phyloP scores from a whole-genome alignment of 2,888 invertebrate species.

The Piscicola geometra region DNA sequence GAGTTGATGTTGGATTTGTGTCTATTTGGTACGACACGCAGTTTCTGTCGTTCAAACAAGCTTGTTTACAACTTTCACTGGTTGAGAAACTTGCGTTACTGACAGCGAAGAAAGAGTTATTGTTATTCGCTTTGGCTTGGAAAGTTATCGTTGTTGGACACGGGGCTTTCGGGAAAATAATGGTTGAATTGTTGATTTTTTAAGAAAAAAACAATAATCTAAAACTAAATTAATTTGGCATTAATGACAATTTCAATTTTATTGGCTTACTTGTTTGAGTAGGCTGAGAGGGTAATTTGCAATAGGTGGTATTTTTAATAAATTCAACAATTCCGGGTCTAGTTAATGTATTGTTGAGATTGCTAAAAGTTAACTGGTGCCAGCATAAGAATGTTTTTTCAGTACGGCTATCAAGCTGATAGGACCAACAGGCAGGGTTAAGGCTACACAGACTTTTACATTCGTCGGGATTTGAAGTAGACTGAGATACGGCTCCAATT shows the following conservation, averaged over 20 bases:
- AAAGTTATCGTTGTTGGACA: not conserved
- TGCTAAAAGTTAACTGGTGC: slow-evolving; percentile 2
- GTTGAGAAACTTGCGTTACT: slow-evolving; percentile 16
- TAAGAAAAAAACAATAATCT: too few species aligned
- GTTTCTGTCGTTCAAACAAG: slow-evolving; percentile 14
- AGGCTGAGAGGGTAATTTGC: not conserved
- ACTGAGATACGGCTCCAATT: not conserved
- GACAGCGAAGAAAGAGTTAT: slow-evolving; percentile 11
- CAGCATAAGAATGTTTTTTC: slow-evolving; percentile 16
- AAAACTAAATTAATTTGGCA: too few species aligned
- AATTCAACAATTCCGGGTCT: slow-evolving; percentile 15
- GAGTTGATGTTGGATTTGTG: not conserved
- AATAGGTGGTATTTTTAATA: slow-evolving; percentile 31
- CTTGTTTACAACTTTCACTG: slow-evolving; percentile 20
- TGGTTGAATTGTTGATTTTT: too few species aligned
- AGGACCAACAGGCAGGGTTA: not conserved
- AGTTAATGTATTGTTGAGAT: not conserved
- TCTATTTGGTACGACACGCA: slow-evolving; percentile 31
- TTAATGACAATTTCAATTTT: too few species aligned
- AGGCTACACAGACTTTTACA: not conserved
- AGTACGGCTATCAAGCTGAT: slow-evolving; percentile 20
- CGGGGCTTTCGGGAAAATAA: not conserved
- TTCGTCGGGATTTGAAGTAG: not conserved
- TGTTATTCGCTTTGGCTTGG: not conserved
- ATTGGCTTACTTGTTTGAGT: not conserved